Evolutionary conservation across 2,113 vertebrate genomes (phyloP), one percentile per base, ranked within the genome.

Genomic region (Syngnathus floridae): DNA sequence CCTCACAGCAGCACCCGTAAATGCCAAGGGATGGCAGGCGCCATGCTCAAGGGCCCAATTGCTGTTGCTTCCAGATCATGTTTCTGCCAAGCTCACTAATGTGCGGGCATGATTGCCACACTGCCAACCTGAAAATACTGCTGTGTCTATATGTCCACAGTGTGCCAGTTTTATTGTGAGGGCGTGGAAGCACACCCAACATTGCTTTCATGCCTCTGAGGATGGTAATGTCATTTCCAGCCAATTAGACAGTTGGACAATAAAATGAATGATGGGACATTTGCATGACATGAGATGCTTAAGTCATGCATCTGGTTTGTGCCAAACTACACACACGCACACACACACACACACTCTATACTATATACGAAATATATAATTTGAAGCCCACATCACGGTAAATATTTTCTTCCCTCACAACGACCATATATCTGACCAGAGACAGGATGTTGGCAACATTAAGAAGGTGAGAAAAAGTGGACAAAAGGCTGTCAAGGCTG

Each of bases 21-120:
- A 91, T 84, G 89, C 84, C 77, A 72, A 77, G 43, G 67, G 77
- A 73, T 89, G 85, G 89, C 89, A 68, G 13, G 77, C 77, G 82
- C 77, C 67, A 62, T 74, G 74, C 84, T 80, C 71, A 31, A 79
- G 78, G 82, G 76, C 69, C 77, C 69, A 64, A 55, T 73, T 58
- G 2, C 58, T 51, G 36, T 43, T 72, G 61, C 74, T 72, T 71
- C 62, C 70, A 76, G 63, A 66, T 77, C 75, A 46, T 65, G 79
- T 70, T 70, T 21, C 67, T 75, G 71, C 80, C 83, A 84, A 74
- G 31, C 26, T 43, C 60, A 63, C 62, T 72, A 70, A 68, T 67
- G 52, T 74, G 69, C 65, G 71, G 64, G 69, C 71, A 69, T 21
- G 66, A 72, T 63, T 71, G 64, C 66, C 66, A 66, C 66, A 57